These are phyloP conservation scores for Plagodis dolabraria DNA, from an alignment of 2,888 invertebrate species.

Conservation along the genomic window DNA sequence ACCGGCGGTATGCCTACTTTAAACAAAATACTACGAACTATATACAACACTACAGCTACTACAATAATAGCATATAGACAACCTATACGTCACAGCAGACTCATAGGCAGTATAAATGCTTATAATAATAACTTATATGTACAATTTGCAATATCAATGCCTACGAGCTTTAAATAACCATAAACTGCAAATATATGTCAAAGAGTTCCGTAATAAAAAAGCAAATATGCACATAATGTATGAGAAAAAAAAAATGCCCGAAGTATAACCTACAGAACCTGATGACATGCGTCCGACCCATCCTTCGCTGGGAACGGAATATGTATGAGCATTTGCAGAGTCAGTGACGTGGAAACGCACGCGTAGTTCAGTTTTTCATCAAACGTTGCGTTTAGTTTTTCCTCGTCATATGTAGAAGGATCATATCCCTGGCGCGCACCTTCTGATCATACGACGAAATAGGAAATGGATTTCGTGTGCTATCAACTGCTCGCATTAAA, in stretches of 20 bases:
- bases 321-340: constrained; percentile 42
- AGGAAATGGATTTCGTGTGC: constrained; percentile 48
- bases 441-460: constrained; percentile 47
- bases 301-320: constrained; percentile 28
- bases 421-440: constrained; percentile 36
- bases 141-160: too few species aligned
- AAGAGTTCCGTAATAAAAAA: too few species aligned
- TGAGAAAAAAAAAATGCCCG: neutral
- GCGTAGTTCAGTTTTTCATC: constrained; percentile 54
- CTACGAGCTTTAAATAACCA: too few species aligned
- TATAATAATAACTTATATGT: too few species aligned
- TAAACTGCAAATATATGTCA: too few species aligned
- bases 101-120: too few species aligned
- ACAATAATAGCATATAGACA: too few species aligned
- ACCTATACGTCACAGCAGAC: too few species aligned
- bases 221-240: neutral
- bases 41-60: too few species aligned
- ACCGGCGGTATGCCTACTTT: too few species aligned
- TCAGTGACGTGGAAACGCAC: constrained; percentile 50
- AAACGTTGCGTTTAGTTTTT: constrained; percentile 51
- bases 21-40: too few species aligned
- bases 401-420: constrained; percentile 32
- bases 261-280: constrained; percentile 8
- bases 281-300: constrained; percentile 8
- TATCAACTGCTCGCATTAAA: constrained; percentile 47